Evolutionary conservation across 2,888 invertebrate species (phyloP).

Genomic region (Pollenia angustigena): DNA sequence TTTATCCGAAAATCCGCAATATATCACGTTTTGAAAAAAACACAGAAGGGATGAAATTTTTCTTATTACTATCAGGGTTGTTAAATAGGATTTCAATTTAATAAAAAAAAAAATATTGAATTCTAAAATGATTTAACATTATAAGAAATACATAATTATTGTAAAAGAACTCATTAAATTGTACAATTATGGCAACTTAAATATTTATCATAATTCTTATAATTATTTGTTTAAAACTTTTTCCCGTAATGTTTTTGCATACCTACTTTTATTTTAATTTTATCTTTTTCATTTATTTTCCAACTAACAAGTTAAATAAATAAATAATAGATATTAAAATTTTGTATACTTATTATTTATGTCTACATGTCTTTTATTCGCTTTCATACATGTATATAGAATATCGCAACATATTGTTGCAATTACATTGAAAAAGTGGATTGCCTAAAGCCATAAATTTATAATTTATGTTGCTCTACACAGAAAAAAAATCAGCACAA

Average conservation of each 20-base stretch:
- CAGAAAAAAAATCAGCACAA: constrained; percentile 14
- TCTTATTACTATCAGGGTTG: background rate
- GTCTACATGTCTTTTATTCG: constrained; percentile 13
- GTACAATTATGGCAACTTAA: constrained; percentile 15
- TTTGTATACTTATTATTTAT: constrained; percentile 50
- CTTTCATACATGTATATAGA: background rate
- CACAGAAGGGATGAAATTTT: background rate
- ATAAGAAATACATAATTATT: background rate
- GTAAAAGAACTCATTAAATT: constrained; percentile 4
- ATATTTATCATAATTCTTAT: constrained; percentile 38
- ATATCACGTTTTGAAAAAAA: background rate
- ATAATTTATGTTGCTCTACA: constrained; percentile 51
- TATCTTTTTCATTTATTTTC: background rate
- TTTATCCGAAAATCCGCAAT: background rate
- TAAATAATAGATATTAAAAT: constrained; percentile 59
- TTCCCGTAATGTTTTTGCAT: constrained; percentile 15
- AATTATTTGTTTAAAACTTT: constrained; percentile 28
- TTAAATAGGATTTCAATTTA: constrained; percentile 11
- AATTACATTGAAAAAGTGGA: constrained; percentile 66
- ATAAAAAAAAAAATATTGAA: background rate
- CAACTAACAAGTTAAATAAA: constrained; percentile 29
- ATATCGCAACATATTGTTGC: constrained; percentile 48
- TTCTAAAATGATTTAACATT: background rate
- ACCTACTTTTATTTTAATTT: background rate
- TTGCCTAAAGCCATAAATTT: constrained; percentile 61